These are phyloP conservation scores for Argyra leucocephala DNA, from an alignment of 2,888 invertebrate species.

Conservation along the genomic window DNA sequence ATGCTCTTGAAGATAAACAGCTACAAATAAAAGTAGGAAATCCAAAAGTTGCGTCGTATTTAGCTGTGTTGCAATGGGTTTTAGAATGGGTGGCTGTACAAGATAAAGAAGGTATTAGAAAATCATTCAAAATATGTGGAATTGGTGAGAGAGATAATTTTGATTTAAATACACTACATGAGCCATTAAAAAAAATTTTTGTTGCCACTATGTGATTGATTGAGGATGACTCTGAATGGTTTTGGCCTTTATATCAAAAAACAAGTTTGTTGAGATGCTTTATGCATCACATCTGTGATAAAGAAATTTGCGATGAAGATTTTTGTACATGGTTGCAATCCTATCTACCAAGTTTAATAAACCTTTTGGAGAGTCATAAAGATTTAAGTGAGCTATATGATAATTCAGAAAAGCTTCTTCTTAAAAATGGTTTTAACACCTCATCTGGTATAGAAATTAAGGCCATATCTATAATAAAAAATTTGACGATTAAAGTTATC, in stretches of 20 bases:
- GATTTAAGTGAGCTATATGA: background rate
- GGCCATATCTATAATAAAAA: constrained; percentile 8
- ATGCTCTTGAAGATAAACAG: constrained; percentile 5
- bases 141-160: constrained; percentile 8
- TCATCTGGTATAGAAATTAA: constrained; percentile 8
- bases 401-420: constrained; percentile 7
- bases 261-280: constrained; percentile 6
- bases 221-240: constrained; percentile 9
- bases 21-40: constrained; percentile 12
- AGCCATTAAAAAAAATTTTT: constrained; percentile 5
- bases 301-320: background rate
- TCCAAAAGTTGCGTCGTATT: constrained; percentile 9
- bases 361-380: constrained; percentile 4
- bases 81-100: constrained; percentile 7
- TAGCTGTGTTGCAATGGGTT: constrained; percentile 9
- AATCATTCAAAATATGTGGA: constrained; percentile 11
- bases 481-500: background rate
- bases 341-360: constrained; percentile 1
- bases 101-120: constrained; percentile 10
- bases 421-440: constrained; percentile 7
- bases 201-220: background rate
- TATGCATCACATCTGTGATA: constrained; percentile 2
- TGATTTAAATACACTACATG: constrained; percentile 1
- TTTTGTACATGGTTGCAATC: constrained; percentile 2
- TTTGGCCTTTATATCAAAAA: background rate